phyloP scores from a whole-genome alignment of 2,888 invertebrate genomes.

The Cosmorhoe ocellata region DNA sequence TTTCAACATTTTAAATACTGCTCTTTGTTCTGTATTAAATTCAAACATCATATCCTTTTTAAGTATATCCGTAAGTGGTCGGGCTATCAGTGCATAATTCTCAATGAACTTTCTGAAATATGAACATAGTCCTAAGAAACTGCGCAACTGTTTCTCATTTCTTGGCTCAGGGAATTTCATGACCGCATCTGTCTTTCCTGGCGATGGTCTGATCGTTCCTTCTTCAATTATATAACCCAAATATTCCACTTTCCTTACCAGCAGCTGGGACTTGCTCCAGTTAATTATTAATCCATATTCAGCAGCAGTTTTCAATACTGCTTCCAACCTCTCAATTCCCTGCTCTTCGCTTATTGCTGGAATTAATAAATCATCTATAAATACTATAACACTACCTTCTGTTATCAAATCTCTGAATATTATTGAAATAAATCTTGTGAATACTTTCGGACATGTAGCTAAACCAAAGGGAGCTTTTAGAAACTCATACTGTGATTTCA shows the following conservation, averaged over 20 bases:
- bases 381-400: slow-evolving; percentile 27
- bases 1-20: slow-evolving; percentile 9
- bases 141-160: slow-evolving; percentile 28
- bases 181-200: slow-evolving; percentile 30
- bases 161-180: slow-evolving; percentile 29
- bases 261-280: not conserved
- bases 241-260: not conserved
- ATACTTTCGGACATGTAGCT: slow-evolving; percentile 26
- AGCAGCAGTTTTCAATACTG: slow-evolving; percentile 1
- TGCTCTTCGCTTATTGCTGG: slow-evolving; percentile 24
- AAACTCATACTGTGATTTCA: slow-evolving; percentile 26
- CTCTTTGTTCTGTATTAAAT: slow-evolving; percentile 15
- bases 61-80: not conserved
- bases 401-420: slow-evolving; percentile 32
- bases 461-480: slow-evolving; percentile 32
- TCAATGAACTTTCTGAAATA: slow-evolving; percentile 35
- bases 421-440: slow-evolving; percentile 29
- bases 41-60: slow-evolving; percentile 22
- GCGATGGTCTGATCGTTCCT: slow-evolving; percentile 24
- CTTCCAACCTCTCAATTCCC: slow-evolving; percentile 7
- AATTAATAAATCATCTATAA: slow-evolving; percentile 37
- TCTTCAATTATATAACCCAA: slow-evolving; percentile 11
- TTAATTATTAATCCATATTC: not conserved
- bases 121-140: slow-evolving; percentile 31
- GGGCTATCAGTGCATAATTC: slow-evolving; percentile 31